A percentile compares a stretch with the other conserved stretches of the same genome.
These are phyloP conservation scores for Lagorchestes hirsutus DNA, from an alignment of 2,797 vertebrate species.

Conservation along the genomic window DNA sequence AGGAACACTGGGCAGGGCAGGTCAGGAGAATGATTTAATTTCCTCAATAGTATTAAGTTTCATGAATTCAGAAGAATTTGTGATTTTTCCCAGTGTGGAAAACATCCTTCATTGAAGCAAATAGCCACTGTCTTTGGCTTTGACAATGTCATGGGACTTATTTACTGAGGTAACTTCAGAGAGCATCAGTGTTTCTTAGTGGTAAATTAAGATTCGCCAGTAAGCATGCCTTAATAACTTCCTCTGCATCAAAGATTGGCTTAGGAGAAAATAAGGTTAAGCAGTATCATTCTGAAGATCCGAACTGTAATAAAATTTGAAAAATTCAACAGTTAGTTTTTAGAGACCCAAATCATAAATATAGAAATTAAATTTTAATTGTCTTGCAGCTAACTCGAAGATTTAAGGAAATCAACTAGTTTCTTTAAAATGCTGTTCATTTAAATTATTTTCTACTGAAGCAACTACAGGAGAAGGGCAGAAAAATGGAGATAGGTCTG, in stretches of 20 bases:
- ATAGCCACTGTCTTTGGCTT: neutral
- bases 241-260: constrained; percentile 23
- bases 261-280: constrained; percentile 55
- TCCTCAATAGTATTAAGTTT: neutral
- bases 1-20: neutral
- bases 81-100: neutral
- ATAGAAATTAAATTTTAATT: constrained; percentile 62
- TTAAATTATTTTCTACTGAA: constrained; percentile 62
- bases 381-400: constrained; percentile 23
- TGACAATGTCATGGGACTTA: neutral
- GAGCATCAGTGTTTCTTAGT: constrained; percentile 28
- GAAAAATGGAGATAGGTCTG: constrained; percentile 24
- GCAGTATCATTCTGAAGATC: constrained; percentile 65
- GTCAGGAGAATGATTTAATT: neutral
- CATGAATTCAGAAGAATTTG: neutral
- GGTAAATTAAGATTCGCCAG: constrained; percentile 39
- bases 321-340: constrained; percentile 54
- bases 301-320: constrained; percentile 64
- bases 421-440: constrained; percentile 36
- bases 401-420: constrained; percentile 44
- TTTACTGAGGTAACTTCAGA: constrained; percentile 18
- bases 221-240: constrained; percentile 31
- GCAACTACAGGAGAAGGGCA: constrained; percentile 58
- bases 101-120: neutral
- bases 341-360: constrained; percentile 48